Evolutionary conservation across 1,140 invertebrate genomes (phyloP), one percentile per base, ranked within the genome.

Genomic region (Atopsyche davidsoni): DNA sequence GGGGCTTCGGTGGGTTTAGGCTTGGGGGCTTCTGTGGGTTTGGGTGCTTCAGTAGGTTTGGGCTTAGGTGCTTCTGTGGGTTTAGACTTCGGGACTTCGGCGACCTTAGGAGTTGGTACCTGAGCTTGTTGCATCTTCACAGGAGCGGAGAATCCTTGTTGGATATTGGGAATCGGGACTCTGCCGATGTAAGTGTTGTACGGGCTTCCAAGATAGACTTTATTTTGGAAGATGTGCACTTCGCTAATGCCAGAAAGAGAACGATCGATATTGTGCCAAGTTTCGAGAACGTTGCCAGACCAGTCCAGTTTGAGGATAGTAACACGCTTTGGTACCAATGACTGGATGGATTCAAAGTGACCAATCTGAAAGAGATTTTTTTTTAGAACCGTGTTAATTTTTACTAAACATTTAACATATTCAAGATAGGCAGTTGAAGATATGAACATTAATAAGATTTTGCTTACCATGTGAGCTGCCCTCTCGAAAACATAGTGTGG

Each of bases 261-360:
- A 7, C 59, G 59, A 61, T 82, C 75, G 1, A 66, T 71, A 23
- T 68, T 69, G 57, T 80, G 79, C 42, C 81, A 75, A 39, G 73
- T 72, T 35, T 79, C 73, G 1, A 85, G 47, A 21, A 89, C 77
- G 35, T 83, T 77, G 23, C 86, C 86, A 46, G 78, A 69, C 66
- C 79, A 74, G 65, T 82, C 77, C 25, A 84, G 46, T 65, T 81
- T 75, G 4, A 88, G 25, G 32, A 86, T 55, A 17, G 74, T 70
- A 39, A 67, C 58, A 22, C 70, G 62, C 21, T 65, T 59, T 4
- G 66, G 62, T 10, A 63, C 9, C 1, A 76, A 52, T 4, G 44
- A 39, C 21, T 61, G 36, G 0, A 65, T 18, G 40, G 59, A 58
- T 23, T 64, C 58, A 46, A 75, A 76, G 60, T 68, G 62, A 9